These are phyloP conservation scores for Gastrophysa polygoni DNA, from an alignment of 2,888 invertebrate species.

Conservation along the genomic window DNA sequence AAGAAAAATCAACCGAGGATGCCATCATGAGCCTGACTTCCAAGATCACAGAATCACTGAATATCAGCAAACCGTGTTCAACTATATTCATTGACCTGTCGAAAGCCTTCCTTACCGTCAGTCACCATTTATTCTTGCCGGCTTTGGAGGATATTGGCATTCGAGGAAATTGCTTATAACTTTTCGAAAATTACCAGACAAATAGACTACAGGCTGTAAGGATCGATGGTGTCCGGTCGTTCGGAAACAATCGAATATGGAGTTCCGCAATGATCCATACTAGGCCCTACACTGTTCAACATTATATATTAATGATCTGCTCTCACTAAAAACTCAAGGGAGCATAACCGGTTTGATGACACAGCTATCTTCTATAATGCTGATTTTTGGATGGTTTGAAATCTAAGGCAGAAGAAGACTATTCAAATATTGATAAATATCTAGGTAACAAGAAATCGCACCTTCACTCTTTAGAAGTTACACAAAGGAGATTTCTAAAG, in stretches of 20 bases:
- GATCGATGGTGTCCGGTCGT: neutral
- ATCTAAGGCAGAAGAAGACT: too few relatives aligned
- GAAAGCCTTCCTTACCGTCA: constrained; percentile 4
- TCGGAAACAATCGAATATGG: too few relatives aligned
- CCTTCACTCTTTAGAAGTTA: too few relatives aligned
- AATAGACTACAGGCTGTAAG: constrained; percentile 6
- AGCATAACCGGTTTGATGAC: too few relatives aligned
- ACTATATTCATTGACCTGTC: constrained; percentile 7
- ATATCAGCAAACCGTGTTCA: constrained; percentile 4
- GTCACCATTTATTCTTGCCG: constrained; percentile 8
- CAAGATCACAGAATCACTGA: neutral
- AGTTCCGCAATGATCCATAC: too few relatives aligned
- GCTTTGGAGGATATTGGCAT: constrained; percentile 8
- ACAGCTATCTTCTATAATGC: too few relatives aligned
- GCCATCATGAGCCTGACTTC: neutral
- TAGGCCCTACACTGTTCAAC: neutral
- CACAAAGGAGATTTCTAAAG: too few relatives aligned
- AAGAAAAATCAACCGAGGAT: neutral
- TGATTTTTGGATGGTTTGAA: too few relatives aligned
- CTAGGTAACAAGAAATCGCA: too few relatives aligned
- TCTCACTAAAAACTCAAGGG: too few relatives aligned
- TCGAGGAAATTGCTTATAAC: constrained; percentile 3
- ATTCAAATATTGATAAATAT: too few relatives aligned
- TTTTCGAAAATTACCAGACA: constrained; percentile 4
- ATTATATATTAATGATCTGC: neutral